Evolutionary conservation across 2,888 invertebrate species (phyloP).

Genomic region (Bruchidius siliquastri): DNA sequence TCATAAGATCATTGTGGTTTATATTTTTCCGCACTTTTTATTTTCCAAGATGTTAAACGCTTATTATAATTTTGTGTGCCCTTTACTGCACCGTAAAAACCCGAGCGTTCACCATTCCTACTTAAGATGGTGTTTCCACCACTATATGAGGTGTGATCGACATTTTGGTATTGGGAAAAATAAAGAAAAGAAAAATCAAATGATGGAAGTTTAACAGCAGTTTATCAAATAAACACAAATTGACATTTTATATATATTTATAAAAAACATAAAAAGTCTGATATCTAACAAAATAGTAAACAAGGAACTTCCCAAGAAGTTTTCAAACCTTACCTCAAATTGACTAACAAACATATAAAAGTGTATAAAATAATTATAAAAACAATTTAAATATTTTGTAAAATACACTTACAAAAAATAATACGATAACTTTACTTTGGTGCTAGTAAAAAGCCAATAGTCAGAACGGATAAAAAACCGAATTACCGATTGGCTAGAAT

Average conservation of each 20-base stretch:
- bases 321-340: conserved; percentile 45
- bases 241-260: conserved; percentile 49
- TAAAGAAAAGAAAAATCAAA: neutral
- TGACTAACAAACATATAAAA: conserved; percentile 49
- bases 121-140: too few relatives aligned
- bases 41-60: too few relatives aligned
- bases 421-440: conserved; percentile 44
- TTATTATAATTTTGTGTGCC: too few relatives aligned
- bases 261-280: conserved; percentile 50
- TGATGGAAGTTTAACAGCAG: conserved; percentile 41
- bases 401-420: conserved; percentile 43
- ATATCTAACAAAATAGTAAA: conserved; percentile 50
- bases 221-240: conserved; percentile 50
- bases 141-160: neutral
- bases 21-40: too few relatives aligned
- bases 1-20: too few relatives aligned
- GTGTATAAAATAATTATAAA: conserved; percentile 49
- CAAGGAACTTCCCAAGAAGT: conserved; percentile 45
- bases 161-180: neutral
- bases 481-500: conserved; percentile 43
- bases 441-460: conserved; percentile 44
- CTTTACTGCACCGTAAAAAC: too few relatives aligned
- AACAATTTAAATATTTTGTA: conserved; percentile 45
- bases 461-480: conserved; percentile 39
- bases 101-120: too few relatives aligned